These are phyloP conservation scores for Suncus etruscus DNA, from an alignment of 2,113 vertebrate species.

Conservation along the genomic window DNA sequence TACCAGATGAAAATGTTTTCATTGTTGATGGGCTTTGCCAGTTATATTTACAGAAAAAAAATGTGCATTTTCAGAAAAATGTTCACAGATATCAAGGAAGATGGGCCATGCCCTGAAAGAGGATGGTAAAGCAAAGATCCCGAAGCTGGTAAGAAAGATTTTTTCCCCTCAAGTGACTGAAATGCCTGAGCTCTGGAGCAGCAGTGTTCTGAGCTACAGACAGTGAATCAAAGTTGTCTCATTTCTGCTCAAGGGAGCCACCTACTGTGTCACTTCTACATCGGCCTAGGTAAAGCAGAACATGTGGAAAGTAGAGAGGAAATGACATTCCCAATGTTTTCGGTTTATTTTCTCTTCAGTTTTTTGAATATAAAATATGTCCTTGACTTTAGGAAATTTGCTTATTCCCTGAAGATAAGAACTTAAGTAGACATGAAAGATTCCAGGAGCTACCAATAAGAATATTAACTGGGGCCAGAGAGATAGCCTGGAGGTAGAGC, in stretches of 20 bases:
- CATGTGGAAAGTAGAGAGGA: neutral
- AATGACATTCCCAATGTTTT: neutral
- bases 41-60: conserved; percentile 19
- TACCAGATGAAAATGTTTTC: neutral
- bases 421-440: neutral
- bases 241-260: conserved; percentile 71
- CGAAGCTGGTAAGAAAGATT: neutral
- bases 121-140: neutral
- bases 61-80: conserved; percentile 12
- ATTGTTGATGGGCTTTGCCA: conserved; percentile 12
- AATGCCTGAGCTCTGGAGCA: neutral
- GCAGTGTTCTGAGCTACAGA: neutral
- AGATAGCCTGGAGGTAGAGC: too few species aligned
- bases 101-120: neutral
- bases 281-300: neutral
- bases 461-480: neutral
- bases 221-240: neutral
- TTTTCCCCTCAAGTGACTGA: fast-evolving
- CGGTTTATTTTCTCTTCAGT: neutral
- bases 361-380: neutral
- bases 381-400: neutral
- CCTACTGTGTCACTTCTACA: conserved; percentile 58
- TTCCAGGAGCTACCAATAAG: neutral
- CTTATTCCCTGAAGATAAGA: neutral
- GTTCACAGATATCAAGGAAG: neutral